Percentiles rank a stretch among this genome's conserved stretches.
Evolutionary conservation across 1,140 invertebrate genomes (phyloP).

Genomic region (Scaptomyza graminum): DNA sequence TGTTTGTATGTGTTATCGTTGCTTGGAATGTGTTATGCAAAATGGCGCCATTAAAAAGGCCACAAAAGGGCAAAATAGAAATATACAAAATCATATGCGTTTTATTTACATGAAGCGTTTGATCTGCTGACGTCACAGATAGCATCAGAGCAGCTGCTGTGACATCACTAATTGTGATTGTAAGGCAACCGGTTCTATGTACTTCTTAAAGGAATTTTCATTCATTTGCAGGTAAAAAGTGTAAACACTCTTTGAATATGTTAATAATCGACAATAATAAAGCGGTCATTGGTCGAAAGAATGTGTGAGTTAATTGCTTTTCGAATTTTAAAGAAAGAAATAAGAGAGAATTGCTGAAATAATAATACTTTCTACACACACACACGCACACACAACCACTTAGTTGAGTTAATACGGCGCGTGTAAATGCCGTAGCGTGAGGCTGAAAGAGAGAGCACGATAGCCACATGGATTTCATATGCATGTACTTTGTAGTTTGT

Average conservation of each 20-base stretch:
- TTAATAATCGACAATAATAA: slow-evolving; percentile 19
- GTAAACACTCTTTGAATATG: slow-evolving; percentile 22
- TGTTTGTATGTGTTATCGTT: slow-evolving; percentile 9
- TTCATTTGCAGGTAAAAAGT: slow-evolving; percentile 35
- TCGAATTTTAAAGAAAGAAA: slow-evolving; percentile 11
- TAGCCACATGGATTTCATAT: slow-evolving; percentile 66
- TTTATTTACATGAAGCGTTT: slow-evolving; percentile 19
- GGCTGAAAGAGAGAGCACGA: slow-evolving; percentile 58
- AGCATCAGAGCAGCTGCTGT: slow-evolving; percentile 5
- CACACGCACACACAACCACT: not conserved
- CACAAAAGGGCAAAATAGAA: slow-evolving; percentile 54
- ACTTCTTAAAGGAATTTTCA: slow-evolving; percentile 14
- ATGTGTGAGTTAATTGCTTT: slow-evolving; percentile 12
- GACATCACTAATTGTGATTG: not conserved
- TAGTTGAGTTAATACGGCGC: slow-evolving; percentile 36
- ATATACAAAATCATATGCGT: slow-evolving; percentile 56
- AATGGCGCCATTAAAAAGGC: slow-evolving; percentile 54
- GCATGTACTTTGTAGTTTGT: slow-evolving; percentile 5
- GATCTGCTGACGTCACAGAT: slow-evolving; percentile 59
- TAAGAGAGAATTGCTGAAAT: slow-evolving; percentile 29
- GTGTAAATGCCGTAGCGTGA: slow-evolving; percentile 30
- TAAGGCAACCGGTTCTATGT: slow-evolving; percentile 25
- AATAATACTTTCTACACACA: not conserved
- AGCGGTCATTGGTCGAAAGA: slow-evolving; percentile 7
- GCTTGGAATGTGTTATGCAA: slow-evolving; percentile 37